Percentiles rank a stretch among this genome's conserved stretches.
Conservation (phyloP, 2,113 vertebrate genomes). For the Nyctibius bracteatus region DNA sequence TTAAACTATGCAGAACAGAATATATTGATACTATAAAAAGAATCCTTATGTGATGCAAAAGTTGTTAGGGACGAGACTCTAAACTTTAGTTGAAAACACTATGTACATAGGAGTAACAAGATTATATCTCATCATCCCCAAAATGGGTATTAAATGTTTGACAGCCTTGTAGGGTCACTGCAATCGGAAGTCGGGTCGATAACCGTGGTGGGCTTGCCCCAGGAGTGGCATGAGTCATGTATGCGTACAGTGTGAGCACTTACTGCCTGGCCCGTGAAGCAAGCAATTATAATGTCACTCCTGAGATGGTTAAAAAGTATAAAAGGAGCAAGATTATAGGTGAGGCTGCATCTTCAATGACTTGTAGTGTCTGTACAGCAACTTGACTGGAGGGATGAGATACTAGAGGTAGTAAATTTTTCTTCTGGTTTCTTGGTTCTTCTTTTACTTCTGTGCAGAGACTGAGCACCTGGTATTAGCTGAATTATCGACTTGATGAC, state of each 20-base stretch:
- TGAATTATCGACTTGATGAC: background rate
- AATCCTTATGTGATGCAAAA: background rate
- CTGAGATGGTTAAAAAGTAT: background rate
- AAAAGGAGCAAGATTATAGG: background rate
- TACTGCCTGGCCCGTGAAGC: background rate
- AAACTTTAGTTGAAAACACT: background rate
- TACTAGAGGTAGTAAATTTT: background rate
- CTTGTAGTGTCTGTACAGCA: background rate
- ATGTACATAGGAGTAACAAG: background rate
- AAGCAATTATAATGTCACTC: background rate
- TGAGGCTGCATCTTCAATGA: background rate
- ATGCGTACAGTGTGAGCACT: background rate
- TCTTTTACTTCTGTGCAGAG: background rate
- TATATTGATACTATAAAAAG: background rate
- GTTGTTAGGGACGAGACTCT: background rate
- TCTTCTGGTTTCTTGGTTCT: background rate
- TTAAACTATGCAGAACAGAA: background rate
- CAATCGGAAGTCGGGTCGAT: background rate
- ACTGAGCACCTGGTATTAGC: background rate
- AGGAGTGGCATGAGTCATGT: background rate
- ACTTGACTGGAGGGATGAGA: background rate
- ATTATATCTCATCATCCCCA: background rate
- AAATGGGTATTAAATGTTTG: background rate
- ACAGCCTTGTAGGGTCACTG: background rate
- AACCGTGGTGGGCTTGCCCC: background rate